Conservation (phyloP, 1,140 invertebrate species). For the Rhysida immarginata region DNA sequence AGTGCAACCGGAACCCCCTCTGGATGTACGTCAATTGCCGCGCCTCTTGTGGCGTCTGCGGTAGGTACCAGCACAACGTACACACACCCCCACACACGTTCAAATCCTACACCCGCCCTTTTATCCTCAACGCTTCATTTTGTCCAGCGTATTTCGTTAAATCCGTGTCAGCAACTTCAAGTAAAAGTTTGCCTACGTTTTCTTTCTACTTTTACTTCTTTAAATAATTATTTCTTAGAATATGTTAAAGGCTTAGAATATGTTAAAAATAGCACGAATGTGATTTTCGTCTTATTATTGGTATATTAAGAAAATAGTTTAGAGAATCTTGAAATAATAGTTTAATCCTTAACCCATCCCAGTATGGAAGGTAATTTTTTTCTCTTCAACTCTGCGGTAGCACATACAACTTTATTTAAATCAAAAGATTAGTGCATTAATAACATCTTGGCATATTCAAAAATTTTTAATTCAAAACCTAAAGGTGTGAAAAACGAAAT, state of each 20-base stretch:
- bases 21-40: background rate
- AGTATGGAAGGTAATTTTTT: too few species aligned
- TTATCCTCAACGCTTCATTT: background rate
- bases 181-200: background rate
- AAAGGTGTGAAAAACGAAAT: background rate
- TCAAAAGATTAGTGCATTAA: background rate
- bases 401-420: background rate
- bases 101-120: background rate
- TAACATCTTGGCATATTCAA: background rate
- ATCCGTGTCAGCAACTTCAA: too few species aligned
- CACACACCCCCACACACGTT: background rate
- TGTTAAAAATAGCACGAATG: background rate
- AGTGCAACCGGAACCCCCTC: background rate
- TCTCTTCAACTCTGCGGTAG: background rate
- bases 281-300: background rate
- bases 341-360: too few species aligned
- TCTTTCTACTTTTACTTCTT: background rate
- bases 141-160: background rate
- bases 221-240: background rate
- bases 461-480: background rate
- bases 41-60: background rate
- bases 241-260: background rate
- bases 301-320: background rate
- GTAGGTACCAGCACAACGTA: background rate
- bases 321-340: background rate